Percentiles rank a stretch among this genome's conserved stretches.
These are phyloP conservation scores for Natrix natrix DNA, from an alignment of 2,797 vertebrate species.

Conservation along the genomic window DNA sequence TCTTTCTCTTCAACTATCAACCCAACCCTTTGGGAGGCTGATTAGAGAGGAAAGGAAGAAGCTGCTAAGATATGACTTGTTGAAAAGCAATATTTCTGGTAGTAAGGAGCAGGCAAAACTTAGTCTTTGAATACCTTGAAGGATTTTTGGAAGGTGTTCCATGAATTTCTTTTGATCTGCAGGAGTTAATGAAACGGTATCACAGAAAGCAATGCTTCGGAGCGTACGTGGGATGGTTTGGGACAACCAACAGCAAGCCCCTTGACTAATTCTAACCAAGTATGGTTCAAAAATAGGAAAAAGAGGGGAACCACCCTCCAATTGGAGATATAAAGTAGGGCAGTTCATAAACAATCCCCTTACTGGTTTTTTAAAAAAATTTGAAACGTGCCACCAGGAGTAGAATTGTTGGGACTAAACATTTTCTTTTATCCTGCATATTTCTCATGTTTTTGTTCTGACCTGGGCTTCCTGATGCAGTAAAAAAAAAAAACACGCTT, in stretches of 20 bases:
- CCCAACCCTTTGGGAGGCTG: background rate
- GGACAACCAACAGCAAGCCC: background rate
- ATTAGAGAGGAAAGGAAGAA: background rate
- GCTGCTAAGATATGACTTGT: background rate
- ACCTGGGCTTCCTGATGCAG: too few species aligned
- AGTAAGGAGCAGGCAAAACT: background rate
- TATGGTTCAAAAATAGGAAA: background rate
- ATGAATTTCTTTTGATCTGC: background rate
- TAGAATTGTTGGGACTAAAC: too few species aligned
- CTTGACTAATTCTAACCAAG: background rate
- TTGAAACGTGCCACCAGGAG: too few species aligned
- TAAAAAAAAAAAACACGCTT: too few species aligned
- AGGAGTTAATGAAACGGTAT: background rate
- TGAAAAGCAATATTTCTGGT: background rate
- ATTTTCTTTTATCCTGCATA: too few species aligned
- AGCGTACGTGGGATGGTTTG: rapidly evolving
- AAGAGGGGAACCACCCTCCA: background rate
- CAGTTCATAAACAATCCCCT: too few species aligned
- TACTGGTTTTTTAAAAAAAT: too few species aligned
- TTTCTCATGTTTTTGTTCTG: too few species aligned
- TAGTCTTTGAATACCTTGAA: background rate
- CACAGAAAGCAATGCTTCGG: too few species aligned
- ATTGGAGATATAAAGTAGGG: too few species aligned
- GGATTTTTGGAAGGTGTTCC: background rate
- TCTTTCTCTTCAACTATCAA: background rate